These are phyloP conservation scores for Catagonus wagneri DNA, from an alignment of 2,113 vertebrate genomes.

Conservation along the genomic window DNA sequence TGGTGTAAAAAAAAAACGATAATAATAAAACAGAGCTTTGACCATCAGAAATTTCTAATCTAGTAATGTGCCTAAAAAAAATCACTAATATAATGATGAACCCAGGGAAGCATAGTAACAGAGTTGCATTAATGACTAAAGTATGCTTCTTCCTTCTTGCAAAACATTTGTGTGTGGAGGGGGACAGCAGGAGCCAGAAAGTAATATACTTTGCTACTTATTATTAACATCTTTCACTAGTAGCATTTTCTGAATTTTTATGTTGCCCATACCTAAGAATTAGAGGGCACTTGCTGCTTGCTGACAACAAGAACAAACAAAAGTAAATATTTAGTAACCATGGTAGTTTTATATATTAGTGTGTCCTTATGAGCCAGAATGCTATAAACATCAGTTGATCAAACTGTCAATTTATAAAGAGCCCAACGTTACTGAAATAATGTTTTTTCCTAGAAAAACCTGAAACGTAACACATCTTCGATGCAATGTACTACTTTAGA, in stretches of 20 bases:
- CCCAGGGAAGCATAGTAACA: neutral
- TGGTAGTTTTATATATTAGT: neutral
- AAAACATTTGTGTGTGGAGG: neutral
- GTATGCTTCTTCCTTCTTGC: neutral
- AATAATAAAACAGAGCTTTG: neutral
- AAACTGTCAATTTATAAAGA: neutral
- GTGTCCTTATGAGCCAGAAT: neutral
- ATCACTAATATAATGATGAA: neutral
- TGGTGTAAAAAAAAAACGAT: neutral
- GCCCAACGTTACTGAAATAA: neutral
- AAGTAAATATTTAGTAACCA: neutral
- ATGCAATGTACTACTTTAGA: neutral
- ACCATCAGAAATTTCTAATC: neutral
- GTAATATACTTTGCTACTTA: neutral
- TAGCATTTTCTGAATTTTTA: neutral
- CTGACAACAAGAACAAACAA: neutral
- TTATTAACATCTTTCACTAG: neutral
- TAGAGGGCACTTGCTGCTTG: neutral
- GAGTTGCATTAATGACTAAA: neutral
- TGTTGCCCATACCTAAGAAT: neutral
- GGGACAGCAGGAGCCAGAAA: neutral
- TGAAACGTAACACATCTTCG: neutral
- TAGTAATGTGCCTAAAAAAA: neutral
- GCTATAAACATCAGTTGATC: neutral
- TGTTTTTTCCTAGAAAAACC: neutral